phyloP scores from a whole-genome alignment of 2,888 invertebrate species.

The Rutpela maculata region DNA sequence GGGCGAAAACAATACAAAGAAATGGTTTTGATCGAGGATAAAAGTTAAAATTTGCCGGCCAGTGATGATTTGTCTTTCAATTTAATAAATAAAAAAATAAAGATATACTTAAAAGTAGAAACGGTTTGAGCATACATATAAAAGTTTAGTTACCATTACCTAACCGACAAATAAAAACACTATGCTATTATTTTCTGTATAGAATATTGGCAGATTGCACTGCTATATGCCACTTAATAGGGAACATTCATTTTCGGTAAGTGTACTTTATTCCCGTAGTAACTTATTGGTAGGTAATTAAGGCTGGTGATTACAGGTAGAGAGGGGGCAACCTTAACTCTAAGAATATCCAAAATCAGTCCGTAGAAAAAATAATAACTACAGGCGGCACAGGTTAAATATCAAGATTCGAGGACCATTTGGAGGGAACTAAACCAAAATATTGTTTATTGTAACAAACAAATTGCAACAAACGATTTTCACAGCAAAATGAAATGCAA shows the following conservation, averaged over 20 bases:
- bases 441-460: not conserved
- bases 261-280: not conserved
- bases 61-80: not conserved
- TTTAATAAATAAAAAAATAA: not conserved
- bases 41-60: too few relatives aligned
- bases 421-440: not conserved
- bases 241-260: not conserved
- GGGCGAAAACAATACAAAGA: too few relatives aligned
- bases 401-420: not conserved
- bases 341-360: not conserved
- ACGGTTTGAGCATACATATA: constrained; percentile 7
- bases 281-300: not conserved
- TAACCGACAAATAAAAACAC: not conserved
- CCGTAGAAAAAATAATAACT: not conserved
- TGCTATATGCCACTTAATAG: not conserved
- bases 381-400: not conserved
- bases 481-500: too few relatives aligned
- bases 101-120: not conserved
- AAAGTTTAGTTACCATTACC: not conserved
- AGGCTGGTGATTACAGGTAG: not conserved
- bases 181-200: not conserved
- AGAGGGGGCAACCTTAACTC: not conserved
- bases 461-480: not conserved
- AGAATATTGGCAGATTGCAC: not conserved
- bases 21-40: too few relatives aligned